A percentile compares a stretch with the other conserved stretches of the same genome.
phyloP scores from a whole-genome alignment of 2,113 vertebrate genomes.

The Apodemus sylvaticus region DNA sequence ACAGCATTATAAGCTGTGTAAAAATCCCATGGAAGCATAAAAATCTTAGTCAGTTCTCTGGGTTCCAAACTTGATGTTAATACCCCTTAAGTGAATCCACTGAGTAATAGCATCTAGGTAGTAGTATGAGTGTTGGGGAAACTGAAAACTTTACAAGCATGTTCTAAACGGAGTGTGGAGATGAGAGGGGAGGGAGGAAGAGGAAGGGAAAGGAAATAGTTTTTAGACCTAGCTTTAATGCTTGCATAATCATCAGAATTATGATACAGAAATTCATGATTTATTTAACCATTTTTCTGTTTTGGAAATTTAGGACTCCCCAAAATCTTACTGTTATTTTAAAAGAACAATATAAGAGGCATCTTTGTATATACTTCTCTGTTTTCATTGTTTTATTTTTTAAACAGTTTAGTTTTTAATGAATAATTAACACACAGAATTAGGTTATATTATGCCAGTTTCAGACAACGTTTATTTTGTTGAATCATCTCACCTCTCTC shows the following conservation, averaged over 20 bases:
- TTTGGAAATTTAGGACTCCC: background rate
- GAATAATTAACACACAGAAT: background rate
- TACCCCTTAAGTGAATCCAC: background rate
- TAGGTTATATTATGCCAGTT: background rate
- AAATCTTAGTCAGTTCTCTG: background rate
- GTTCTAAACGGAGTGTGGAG: background rate
- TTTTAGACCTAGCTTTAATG: background rate
- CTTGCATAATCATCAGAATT: background rate
- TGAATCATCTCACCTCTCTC: background rate
- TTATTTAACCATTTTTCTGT: background rate
- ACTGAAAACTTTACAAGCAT: background rate
- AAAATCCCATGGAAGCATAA: background rate
- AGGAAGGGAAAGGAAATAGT: background rate
- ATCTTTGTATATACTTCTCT: background rate
- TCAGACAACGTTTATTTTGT: background rate
- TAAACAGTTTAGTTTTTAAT: background rate
- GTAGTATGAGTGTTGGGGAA: background rate
- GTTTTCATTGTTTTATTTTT: background rate
- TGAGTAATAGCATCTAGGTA: background rate
- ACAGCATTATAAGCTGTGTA: background rate
- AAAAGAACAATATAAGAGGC: background rate
- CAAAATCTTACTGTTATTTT: background rate
- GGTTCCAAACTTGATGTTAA: background rate
- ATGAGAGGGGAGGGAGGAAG: background rate
- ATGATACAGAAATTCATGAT: no score